Percentiles rank a stretch among this genome's conserved stretches.
Conservation (phyloP, 2,797 vertebrate species). For the Petrocephalus schoutedeni region DNA sequence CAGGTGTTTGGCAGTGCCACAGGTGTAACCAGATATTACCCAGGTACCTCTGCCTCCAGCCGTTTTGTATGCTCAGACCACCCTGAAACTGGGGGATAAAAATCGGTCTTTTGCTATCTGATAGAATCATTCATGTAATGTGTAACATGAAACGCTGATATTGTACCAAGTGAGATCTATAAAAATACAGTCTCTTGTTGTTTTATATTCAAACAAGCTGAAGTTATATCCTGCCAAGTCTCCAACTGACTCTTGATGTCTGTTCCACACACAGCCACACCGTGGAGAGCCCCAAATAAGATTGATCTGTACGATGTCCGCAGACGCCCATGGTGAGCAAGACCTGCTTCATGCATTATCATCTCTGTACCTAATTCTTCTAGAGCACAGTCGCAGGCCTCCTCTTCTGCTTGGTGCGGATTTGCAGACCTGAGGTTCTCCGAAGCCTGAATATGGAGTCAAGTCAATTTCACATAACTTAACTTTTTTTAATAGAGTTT, state of each 20-base stretch:
- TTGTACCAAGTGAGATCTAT: not conserved
- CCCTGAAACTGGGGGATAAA: not conserved
- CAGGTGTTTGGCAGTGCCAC: conserved; percentile 98
- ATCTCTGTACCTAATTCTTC: not conserved
- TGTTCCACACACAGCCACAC: conserved; percentile 71
- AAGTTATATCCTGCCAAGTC: not conserved
- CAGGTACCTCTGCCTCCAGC: conserved; percentile 53
- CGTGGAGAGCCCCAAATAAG: conserved; percentile 93
- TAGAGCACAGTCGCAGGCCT: not conserved
- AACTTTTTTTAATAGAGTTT: conserved; percentile 7
- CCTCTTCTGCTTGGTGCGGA: not conserved
- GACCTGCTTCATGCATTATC: not conserved
- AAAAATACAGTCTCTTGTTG: not conserved
- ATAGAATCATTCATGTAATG: not conserved
- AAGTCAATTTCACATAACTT: not conserved
- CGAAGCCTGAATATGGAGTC: not conserved
- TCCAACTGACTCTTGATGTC: not conserved
- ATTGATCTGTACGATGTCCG: conserved; percentile 97
- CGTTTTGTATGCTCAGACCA: not conserved
- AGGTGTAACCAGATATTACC: conserved; percentile 89
- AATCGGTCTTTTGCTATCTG: not conserved
- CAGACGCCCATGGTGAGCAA: conserved; percentile 88
- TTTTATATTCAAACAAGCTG: not conserved
- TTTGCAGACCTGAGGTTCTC: too few species aligned
- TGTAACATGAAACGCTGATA: not conserved